Base-by-base conservation (phyloP, 2,888 invertebrate species). In the Eueremaeus valkanovi region DNA sequence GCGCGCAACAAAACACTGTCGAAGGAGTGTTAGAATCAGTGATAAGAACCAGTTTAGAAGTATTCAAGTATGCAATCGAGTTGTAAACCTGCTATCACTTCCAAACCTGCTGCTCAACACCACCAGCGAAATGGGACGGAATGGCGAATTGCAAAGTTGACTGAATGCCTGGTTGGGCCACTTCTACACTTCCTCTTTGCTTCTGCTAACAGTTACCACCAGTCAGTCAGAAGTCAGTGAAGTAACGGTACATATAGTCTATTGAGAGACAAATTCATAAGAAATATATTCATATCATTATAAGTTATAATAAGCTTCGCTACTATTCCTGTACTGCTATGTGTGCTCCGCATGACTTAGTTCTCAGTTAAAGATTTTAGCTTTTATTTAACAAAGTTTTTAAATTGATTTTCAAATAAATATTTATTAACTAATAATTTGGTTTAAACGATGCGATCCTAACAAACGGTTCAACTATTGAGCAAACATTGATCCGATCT, bases 91-190 rank as follows among this genome's bases (percentile, higher is more conserved):
- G 61, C 61, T 58, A 27, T 58, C 61, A 61, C 18, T 61, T 31
- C 36, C 13, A 40, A 68, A 68, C 68, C 68, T 68, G 61, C 61
- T 61, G 68, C 40, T 40, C 24, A 36, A 40, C 42, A 40, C 21
- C 42, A 24, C 33, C 42, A 21, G 27, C 24, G 61, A 61, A 61
- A 68, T 68, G 68, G 68, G 68, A 68, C 68, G 68, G 68, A 68
- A 68, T 68, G 68, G 68, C 68, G 68, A 40, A 68, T 40, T 24
- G 5, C 16, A 68, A 63, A 40, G 36, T 68, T 68, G 68, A 68
- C 68, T 68, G 68, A 68, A 68, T 68, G 68, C 40, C 68, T 68
- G 68, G 68, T 68, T 68, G 68, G 68, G 21, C 68, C 68, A 68
- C 68, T 68, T 40, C 36, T 68, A 33, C 68, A 68, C 68, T 68